Evolutionary conservation across 2,113 vertebrate species (phyloP).

Genomic region (Tragelaphus imberbis): DNA sequence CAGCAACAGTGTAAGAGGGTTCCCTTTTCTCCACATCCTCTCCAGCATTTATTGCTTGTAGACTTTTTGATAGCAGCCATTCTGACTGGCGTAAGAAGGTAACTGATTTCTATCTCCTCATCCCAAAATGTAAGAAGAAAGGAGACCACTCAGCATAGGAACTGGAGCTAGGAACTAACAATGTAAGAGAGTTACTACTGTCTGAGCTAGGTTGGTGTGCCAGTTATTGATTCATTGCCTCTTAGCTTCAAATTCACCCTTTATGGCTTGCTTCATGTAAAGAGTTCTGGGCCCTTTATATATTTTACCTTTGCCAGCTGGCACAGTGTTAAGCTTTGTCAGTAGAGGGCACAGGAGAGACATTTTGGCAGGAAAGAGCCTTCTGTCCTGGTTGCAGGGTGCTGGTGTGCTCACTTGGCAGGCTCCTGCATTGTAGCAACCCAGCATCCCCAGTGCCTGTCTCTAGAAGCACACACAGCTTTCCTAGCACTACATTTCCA

Average conservation of each 20-base stretch:
- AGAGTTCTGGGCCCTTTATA: background rate
- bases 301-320: background rate
- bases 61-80: background rate
- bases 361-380: background rate
- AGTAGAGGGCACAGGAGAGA: background rate
- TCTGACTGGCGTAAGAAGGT: background rate
- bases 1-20: background rate
- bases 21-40: background rate
- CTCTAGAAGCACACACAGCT: background rate
- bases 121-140: background rate
- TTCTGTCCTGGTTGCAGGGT: background rate
- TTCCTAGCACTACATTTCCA: background rate
- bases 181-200: background rate
- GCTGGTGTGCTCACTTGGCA: background rate
- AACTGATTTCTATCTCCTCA: background rate
- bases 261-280: background rate
- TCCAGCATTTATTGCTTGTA: background rate
- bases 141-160: background rate
- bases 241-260: slow-evolving; percentile 6
- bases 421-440: background rate
- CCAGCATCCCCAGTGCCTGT: background rate
- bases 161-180: background rate
- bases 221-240: background rate
- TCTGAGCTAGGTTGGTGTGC: background rate
- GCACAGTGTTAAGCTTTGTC: background rate